These are phyloP conservation scores for Aphidius colemani DNA, from an alignment of 2,888 invertebrate genomes.

Conservation along the genomic window DNA sequence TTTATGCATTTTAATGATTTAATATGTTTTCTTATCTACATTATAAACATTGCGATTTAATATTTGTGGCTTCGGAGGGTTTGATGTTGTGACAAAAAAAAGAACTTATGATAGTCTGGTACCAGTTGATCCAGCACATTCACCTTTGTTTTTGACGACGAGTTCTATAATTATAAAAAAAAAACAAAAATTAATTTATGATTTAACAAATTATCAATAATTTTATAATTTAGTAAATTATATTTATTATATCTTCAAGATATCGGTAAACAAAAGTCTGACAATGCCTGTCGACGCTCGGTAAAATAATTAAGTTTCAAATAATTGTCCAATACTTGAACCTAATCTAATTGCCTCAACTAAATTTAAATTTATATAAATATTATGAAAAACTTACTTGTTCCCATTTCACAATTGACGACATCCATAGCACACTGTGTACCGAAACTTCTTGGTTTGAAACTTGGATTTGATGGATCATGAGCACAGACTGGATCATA, in stretches of 20 bases:
- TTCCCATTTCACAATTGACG: constrained; percentile 70
- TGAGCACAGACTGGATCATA: constrained; percentile 70
- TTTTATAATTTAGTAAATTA: too few species aligned
- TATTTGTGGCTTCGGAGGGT: constrained; percentile 7
- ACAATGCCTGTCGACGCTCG: too few species aligned
- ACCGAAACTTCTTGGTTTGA: constrained; percentile 66
- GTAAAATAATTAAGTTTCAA: too few species aligned
- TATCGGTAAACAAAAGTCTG: too few species aligned
- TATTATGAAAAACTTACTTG: constrained; percentile 61
- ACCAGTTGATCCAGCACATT: constrained; percentile 68
- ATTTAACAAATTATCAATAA: too few species aligned
- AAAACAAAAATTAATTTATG: not conserved
- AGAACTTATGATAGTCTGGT: constrained; percentile 65
- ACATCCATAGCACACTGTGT: constrained; percentile 69
- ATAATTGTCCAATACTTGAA: too few species aligned
- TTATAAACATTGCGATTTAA: constrained; percentile 3
- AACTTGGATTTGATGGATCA: constrained; percentile 63
- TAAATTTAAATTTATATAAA: constrained; percentile 19
- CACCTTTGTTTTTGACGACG: constrained; percentile 66
- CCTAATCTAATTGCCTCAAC: too few species aligned
- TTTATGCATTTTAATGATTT: not conserved
- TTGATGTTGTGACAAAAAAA: not conserved
- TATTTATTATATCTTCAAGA: too few species aligned
- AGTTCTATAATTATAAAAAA: constrained; percentile 61
- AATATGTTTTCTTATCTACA: not conserved